phyloP scores from a whole-genome alignment of 2,888 invertebrate genomes.

The Megaustenia siamemsis region DNA sequence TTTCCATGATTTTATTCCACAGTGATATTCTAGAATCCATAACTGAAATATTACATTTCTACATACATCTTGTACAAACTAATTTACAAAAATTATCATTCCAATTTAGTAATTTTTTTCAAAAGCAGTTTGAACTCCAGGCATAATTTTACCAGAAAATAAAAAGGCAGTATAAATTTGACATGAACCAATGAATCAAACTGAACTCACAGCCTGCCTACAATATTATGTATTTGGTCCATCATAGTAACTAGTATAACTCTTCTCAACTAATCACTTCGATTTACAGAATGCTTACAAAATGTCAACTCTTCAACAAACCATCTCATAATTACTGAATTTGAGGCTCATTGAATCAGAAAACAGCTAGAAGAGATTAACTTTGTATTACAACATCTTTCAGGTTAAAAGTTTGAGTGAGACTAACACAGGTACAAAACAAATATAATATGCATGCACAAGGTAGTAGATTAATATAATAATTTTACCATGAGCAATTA shows the following conservation, averaged over 20 bases:
- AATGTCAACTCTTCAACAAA: no score
- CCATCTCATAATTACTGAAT: no score
- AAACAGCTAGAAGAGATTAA: no score
- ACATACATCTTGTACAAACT: background rate
- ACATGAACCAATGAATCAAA: background rate
- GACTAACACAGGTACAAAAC: no score
- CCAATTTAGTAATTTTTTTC: background rate
- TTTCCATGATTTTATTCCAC: background rate
- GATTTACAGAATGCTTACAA: background rate
- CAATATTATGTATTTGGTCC: background rate
- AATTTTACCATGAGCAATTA: no score
- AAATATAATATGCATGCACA: no score
- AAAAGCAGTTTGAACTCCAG: background rate
- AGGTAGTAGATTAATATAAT: no score
- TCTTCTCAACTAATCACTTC: background rate
- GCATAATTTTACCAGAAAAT: background rate
- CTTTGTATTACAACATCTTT: no score
- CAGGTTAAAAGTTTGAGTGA: no score
- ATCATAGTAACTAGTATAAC: background rate
- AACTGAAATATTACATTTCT: background rate
- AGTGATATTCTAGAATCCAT: background rate
- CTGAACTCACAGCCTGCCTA: background rate
- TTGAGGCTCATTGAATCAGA: no score
- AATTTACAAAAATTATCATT: background rate
- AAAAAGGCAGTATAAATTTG: background rate